These are phyloP conservation scores for Hesperophylax magnus DNA, from an alignment of 1,140 invertebrate species.

Conservation along the genomic window DNA sequence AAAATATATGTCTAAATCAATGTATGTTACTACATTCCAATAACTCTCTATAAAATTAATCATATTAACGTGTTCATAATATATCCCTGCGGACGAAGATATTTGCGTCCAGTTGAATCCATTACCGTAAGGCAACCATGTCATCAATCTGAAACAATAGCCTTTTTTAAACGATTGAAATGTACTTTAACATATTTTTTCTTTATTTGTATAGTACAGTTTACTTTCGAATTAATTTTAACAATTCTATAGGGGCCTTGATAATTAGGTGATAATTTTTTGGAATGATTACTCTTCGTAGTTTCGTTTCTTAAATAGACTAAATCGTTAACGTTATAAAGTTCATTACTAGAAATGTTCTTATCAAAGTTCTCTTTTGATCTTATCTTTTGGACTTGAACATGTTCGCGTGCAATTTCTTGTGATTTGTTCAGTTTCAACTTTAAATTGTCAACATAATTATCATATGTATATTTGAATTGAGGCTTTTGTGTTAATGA, in stretches of 20 bases:
- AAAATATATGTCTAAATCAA: conserved; percentile 15
- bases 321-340: not conserved
- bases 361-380: not conserved
- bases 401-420: not conserved
- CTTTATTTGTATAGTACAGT: not conserved
- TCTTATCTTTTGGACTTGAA: not conserved
- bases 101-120: not conserved
- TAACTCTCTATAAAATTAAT: not conserved
- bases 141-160: not conserved
- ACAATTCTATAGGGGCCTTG: not conserved
- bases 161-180: not conserved
- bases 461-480: not conserved
- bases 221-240: not conserved
- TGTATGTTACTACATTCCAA: conserved; percentile 26
- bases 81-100: not conserved
- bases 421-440: not conserved
- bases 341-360: no score
- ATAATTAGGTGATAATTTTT: not conserved
- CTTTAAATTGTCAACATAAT: not conserved
- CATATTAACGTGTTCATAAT: not conserved
- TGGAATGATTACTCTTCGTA: not conserved
- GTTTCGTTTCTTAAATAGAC: not conserved
- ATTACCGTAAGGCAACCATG: not conserved
- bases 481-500: not conserved
- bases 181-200: not conserved